These are phyloP conservation scores for Corvus hawaiiensis DNA, from an alignment of 2,113 vertebrate genomes.

Conservation along the genomic window DNA sequence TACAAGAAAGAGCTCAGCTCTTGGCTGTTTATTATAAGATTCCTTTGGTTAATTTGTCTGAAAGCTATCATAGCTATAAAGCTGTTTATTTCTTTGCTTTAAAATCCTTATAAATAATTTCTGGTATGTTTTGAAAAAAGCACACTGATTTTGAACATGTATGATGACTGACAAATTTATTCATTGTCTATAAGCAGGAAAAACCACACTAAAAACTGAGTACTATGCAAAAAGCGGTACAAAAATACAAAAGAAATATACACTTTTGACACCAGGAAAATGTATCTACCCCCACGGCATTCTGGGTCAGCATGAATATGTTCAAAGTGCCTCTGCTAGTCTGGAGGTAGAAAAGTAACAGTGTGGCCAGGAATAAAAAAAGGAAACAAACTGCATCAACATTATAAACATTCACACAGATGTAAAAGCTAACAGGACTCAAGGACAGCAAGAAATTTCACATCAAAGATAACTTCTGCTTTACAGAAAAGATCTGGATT, in stretches of 20 bases:
- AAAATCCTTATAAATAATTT: background rate
- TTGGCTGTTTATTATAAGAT: background rate
- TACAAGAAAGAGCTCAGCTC: background rate
- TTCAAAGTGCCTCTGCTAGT: background rate
- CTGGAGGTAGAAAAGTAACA: background rate
- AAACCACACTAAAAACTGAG: background rate
- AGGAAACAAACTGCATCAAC: background rate
- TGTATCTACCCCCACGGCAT: background rate
- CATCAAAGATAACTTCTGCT: background rate
- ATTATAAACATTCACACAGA: background rate
- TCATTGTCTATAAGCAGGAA: background rate
- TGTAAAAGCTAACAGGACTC: background rate
- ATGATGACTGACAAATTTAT: background rate
- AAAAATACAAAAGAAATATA: background rate
- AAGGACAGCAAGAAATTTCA: slow-evolving; percentile 9
- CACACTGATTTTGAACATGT: background rate
- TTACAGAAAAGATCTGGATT: background rate
- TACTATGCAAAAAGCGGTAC: background rate
- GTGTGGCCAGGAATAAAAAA: background rate
- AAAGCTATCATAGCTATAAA: background rate
- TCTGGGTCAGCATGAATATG: background rate
- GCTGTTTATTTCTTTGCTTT: background rate
- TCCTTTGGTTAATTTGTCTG: background rate
- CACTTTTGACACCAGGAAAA: background rate
- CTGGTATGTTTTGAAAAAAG: background rate